Percentiles rank a stretch among this genome's conserved stretches.
Evolutionary conservation across 2,113 vertebrate genomes (phyloP).

Genomic region (Dendrocopos noguchii): DNA sequence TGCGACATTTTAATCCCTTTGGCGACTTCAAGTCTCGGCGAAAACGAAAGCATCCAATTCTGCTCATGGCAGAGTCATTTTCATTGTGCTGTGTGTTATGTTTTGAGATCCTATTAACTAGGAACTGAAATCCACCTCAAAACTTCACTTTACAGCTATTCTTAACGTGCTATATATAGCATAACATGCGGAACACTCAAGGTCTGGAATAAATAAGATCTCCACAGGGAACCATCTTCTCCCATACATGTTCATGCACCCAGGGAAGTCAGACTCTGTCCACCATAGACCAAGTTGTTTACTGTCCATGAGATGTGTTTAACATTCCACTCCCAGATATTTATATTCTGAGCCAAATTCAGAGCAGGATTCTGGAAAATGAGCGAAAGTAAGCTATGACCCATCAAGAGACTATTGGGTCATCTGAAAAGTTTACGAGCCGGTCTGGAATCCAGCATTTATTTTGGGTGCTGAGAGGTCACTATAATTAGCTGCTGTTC

Average conservation of each 20-base stretch:
- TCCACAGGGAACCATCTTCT: not conserved
- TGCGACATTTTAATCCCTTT: not conserved
- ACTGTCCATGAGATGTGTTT: constrained; percentile 1
- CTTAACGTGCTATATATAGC: not conserved
- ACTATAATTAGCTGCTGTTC: constrained; percentile 1
- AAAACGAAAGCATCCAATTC: not conserved
- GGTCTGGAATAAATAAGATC: not conserved
- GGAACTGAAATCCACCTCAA: not conserved
- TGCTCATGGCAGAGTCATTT: not conserved
- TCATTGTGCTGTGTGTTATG: rapidly evolving
- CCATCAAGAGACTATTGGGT: not conserved
- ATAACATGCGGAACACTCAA: rapidly evolving
- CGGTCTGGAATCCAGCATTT: constrained; percentile 1
- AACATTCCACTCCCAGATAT: constrained; percentile 58
- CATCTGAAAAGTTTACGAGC: not conserved
- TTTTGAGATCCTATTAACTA: not conserved
- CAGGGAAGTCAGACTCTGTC: not conserved
- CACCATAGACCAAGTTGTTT: not conserved
- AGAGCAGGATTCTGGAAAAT: constrained; percentile 47
- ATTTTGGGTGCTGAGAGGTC: constrained; percentile 5
- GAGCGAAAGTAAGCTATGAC: constrained; percentile 43
- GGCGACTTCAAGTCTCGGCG: not conserved
- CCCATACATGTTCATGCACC: not conserved
- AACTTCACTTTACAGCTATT: not conserved
- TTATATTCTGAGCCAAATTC: constrained; percentile 44